Evolutionary conservation across 2,797 vertebrate species (phyloP).

Genomic region (Acanthis flammea): DNA sequence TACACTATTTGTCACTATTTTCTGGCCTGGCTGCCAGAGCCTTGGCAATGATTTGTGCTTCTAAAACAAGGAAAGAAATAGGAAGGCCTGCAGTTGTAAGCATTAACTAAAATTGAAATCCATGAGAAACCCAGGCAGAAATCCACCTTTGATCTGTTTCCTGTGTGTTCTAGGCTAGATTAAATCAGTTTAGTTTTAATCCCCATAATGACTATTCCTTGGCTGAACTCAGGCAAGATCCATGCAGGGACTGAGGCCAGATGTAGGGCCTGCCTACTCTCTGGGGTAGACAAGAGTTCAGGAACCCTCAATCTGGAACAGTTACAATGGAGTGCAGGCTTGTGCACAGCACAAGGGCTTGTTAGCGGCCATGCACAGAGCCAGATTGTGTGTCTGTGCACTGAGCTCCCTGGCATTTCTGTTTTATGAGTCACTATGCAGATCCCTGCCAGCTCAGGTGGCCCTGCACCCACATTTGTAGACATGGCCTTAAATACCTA

Average conservation of each 20-base stretch:
- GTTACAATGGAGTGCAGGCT: neutral
- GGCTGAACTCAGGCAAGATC: neutral
- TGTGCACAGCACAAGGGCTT: neutral
- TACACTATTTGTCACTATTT: conserved; percentile 51
- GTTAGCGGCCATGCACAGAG: neutral
- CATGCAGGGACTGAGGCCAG: neutral
- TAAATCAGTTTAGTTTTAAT: conserved; percentile 50
- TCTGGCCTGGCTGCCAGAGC: neutral
- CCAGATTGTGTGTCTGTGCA: neutral
- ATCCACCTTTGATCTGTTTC: conserved; percentile 35
- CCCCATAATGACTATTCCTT: neutral
- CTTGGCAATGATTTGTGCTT: conserved; percentile 14
- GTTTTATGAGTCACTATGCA: neutral
- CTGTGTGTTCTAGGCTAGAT: conserved; percentile 3
- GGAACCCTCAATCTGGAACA: neutral
- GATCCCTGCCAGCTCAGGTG: neutral
- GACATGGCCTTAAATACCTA: neutral
- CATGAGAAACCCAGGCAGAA: neutral
- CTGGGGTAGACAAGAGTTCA: neutral
- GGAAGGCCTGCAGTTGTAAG: neutral
- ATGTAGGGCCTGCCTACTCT: neutral
- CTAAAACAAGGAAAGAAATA: neutral
- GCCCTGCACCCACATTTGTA: neutral
- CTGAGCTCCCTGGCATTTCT: neutral
- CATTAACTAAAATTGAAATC: neutral